Evolutionary conservation across 2,888 invertebrate genomes (phyloP), one percentile per base, ranked within the genome.

Genomic region (Papilio demoleus): DNA sequence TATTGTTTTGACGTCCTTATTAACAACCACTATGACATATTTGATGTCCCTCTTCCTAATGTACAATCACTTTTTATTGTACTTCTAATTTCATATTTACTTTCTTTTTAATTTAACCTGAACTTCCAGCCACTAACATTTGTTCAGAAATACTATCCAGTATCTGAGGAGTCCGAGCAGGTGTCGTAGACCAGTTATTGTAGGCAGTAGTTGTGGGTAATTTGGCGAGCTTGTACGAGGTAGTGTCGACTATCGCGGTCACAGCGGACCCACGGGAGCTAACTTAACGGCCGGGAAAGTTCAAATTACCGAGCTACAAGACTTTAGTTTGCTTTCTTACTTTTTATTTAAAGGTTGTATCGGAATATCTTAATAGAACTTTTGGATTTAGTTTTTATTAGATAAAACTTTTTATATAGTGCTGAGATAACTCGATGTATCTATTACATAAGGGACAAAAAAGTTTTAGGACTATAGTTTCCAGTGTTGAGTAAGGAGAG

Each of bases 201-300:
- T 4, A 38, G 12, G 36, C 36, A 36, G 36, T 11, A 11, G 1
- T 2, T 1, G 36, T 11, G 12, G 12, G n/a, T 38, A 38, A 38
- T 38, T 38, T 14, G 3, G 38, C 4, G 11, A 14, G 38, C 12
- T 38, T 4, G 14, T 4, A 38, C 38, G 14, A 12, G 38, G n/a
- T 4, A 9, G 9, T 17, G 42, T 12, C 9, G 42, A 17, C 11
- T 17, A 53, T 19, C n/a, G 45, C 36, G 62, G 67, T 24, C 27
- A 61, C 38, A 67, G 36, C 63, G 45, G 58, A 6, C 63, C 63
- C 68, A 34, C 22, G 63, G 68, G 63, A 40, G 50, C 9, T 56
- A 63, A 59, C 47, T 63, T 45, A 58, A 63, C 58, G 63, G 47
- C 36, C 19, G 47, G 56, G 17, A 63, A 56, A 64, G 58, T 63